Evolutionary conservation across 2,797 vertebrate genomes (phyloP), one percentile per base, ranked within the genome.

Genomic region (Zenarchopterus dispar): DNA sequence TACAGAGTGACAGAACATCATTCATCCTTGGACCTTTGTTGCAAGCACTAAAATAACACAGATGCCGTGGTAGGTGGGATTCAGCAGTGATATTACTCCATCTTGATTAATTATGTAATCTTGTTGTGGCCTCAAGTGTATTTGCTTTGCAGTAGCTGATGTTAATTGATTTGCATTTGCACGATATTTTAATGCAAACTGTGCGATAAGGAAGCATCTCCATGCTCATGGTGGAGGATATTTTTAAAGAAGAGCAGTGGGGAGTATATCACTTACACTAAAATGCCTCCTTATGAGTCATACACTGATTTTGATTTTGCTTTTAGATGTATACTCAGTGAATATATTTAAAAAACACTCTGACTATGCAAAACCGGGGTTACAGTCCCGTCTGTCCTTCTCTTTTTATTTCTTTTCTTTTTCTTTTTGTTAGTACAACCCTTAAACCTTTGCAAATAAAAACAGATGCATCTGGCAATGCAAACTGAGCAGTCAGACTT

Each of bases 41-140:
- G 41, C 11, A 62, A 41, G 43, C 44, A 53, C 45, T 69, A 43
- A 42, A 47, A 56, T 60, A 50, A 68, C 23, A 75, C 48, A 46
- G 28, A 64, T 55, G 33, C 23, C 41, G 43, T 69, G 31, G 63
- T 66, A 73, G 71, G 60, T 71, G 56, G 26, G 28, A 71, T 62
- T 73, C 54, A 36, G 58, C 57, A 39, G 42, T 56, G 53, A 60
- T 69, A 65, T 72, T 39, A 54, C 58, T 59, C 23, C 15, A 54
- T 54, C 53, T 66, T 22, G 4, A 60, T 81, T 66, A 75, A 84
- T 74, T 71, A 75, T 78, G 64, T 62, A 72, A 78, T 76, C 59
- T 50, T 56, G 57, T 73, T 71, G 51, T 75, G 62, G 71, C 77
- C 28, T 73, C 46, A 16, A 58, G 66, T 58, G 43, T 53, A 78